A percentile compares a stretch with the other conserved stretches of the same genome.
Evolutionary conservation across 2,888 invertebrate genomes (phyloP).

Genomic region (Drosophila phalerata): DNA sequence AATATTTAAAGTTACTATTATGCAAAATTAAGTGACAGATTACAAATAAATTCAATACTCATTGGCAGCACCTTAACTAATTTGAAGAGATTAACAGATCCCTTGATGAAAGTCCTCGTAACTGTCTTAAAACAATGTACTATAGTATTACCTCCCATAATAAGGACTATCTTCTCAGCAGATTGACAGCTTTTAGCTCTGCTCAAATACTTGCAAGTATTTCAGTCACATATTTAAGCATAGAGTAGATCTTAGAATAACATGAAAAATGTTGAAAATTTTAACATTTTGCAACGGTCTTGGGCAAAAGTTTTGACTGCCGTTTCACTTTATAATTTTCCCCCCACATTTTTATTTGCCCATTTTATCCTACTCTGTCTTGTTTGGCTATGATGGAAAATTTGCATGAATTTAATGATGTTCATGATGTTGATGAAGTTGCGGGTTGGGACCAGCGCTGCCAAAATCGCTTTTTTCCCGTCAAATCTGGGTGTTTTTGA

Average conservation of each 20-base stretch:
- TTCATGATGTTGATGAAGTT: conserved; percentile 10
- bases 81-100: not conserved
- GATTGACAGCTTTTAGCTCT: conserved; percentile 6
- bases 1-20: no score
- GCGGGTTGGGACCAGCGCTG: no score
- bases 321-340: conserved; percentile 26
- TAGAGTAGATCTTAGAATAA: conserved; percentile 28
- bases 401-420: conserved; percentile 39
- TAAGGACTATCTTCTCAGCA: not conserved
- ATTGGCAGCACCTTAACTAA: not conserved
- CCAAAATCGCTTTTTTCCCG: no score
- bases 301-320: conserved; percentile 41
- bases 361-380: not conserved
- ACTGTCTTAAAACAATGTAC: not conserved
- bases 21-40: no score
- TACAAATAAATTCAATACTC: no score
- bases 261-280: conserved; percentile 26
- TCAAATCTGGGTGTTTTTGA: no score
- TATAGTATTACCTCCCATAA: not conserved
- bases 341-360: no score
- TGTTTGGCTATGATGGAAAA: conserved; percentile 26
- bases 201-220: conserved; percentile 7
- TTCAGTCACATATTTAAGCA: not conserved
- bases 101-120: not conserved
- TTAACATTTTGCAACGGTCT: conserved; percentile 28